These are phyloP conservation scores for Habropoda laboriosa DNA, from an alignment of 1,140 invertebrate species.

Conservation along the genomic window DNA sequence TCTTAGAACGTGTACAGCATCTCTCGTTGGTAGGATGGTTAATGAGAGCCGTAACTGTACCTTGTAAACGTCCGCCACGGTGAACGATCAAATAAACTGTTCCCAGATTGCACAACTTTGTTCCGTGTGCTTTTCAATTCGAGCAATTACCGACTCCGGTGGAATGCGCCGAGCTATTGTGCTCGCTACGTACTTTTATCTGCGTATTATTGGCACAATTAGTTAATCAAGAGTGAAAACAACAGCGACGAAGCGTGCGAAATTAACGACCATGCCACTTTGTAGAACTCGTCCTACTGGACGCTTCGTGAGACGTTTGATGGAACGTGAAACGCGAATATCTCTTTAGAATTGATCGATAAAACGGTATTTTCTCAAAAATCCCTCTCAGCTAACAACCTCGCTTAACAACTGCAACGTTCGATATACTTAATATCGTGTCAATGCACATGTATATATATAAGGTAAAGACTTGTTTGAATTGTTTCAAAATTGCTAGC, in stretches of 20 bases:
- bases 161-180: background rate
- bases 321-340: background rate
- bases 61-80: background rate
- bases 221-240: background rate
- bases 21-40: background rate
- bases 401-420: background rate
- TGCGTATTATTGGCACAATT: background rate
- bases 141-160: background rate
- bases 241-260: background rate
- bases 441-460: background rate
- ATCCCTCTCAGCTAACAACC: background rate
- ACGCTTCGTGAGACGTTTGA: background rate
- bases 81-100: background rate
- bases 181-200: background rate
- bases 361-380: background rate
- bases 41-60: background rate
- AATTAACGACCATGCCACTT: background rate
- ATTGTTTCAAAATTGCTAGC: conserved; percentile 5
- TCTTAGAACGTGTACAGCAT: background rate
- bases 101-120: background rate
- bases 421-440: background rate
- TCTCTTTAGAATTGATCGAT: background rate
- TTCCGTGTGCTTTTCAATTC: background rate
- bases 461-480: background rate
- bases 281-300: no score